A percentile compares a stretch with the other conserved stretches of the same genome.
Conservation (phyloP, 2,888 invertebrate species). For the Teinopalpus imperialis region DNA sequence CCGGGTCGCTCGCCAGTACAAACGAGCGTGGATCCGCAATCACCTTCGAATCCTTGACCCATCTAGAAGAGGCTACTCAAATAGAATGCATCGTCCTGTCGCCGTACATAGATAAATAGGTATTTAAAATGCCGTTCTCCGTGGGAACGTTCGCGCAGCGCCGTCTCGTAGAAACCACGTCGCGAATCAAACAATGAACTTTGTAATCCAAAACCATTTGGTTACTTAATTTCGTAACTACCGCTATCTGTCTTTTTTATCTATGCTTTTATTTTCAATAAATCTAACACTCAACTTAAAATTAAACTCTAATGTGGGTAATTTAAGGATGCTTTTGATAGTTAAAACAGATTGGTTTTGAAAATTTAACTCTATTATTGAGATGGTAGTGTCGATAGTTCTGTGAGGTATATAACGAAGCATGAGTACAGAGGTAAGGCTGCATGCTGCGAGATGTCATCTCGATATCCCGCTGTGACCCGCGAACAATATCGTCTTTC, state of each 20-base stretch:
- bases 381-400: slow-evolving; percentile 33
- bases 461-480: slow-evolving; percentile 71
- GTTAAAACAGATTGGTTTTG: slow-evolving; percentile 23
- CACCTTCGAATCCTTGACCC: slow-evolving; percentile 77
- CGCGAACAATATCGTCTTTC: slow-evolving; percentile 79
- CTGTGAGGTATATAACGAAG: slow-evolving; percentile 37
- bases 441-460: slow-evolving; percentile 79
- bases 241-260: too few species aligned
- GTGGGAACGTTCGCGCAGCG: slow-evolving; percentile 61
- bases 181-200: slow-evolving; percentile 71
- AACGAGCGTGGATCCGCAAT: slow-evolving; percentile 70
- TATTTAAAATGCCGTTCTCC: slow-evolving; percentile 77
- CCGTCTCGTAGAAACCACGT: slow-evolving; percentile 38
- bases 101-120: slow-evolving; percentile 73
- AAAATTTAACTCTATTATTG: slow-evolving; percentile 42
- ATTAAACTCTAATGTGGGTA: slow-evolving; percentile 51
- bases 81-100: slow-evolving; percentile 74
- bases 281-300: slow-evolving; percentile 45
- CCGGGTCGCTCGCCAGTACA: slow-evolving; percentile 57
- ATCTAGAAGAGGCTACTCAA: slow-evolving; percentile 79
- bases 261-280: too few species aligned
- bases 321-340: slow-evolving; percentile 37
- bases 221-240: too few species aligned
- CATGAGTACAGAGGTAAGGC: slow-evolving; percentile 57
- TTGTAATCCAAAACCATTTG: slow-evolving; percentile 70